These are phyloP conservation scores for Lerista edwardsae DNA, from an alignment of 2,797 vertebrate genomes.

Conservation along the genomic window DNA sequence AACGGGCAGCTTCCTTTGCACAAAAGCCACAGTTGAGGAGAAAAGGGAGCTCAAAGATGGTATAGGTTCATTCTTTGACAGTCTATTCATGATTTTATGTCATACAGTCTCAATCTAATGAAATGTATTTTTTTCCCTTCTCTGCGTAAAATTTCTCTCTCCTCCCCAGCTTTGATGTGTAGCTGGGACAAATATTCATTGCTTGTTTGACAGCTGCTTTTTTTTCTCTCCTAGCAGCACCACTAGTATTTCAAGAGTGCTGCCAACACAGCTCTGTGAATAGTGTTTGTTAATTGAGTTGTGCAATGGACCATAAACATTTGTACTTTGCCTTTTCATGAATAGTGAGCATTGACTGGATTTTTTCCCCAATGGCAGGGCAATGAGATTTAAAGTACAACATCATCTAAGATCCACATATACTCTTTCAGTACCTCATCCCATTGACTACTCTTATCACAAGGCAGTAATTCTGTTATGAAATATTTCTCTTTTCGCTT, in stretches of 20 bases:
- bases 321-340: conserved; percentile 50
- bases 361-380: neutral
- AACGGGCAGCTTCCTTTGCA: conserved; percentile 1
- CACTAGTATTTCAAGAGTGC: conserved; percentile 50
- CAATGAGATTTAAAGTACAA: neutral
- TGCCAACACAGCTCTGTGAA: conserved; percentile 62
- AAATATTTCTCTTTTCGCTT: no score
- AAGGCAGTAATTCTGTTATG: no score
- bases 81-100: neutral
- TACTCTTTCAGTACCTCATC: no score
- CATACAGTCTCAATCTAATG: neutral
- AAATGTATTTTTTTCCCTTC: neutral
- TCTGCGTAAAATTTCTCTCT: conserved; percentile 29
- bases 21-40: neutral
- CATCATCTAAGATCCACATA: no score
- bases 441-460: no score
- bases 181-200: neutral
- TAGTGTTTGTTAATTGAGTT: conserved; percentile 55
- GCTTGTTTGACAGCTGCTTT: conserved; percentile 48
- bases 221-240: conserved; percentile 48
- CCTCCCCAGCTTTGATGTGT: neutral
- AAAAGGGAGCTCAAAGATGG: neutral
- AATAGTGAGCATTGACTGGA: conserved; percentile 32
- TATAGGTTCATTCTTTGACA: neutral
- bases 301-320: conserved; percentile 63